phyloP scores from a whole-genome alignment of 2,888 invertebrate genomes.

The Nymphalis urticae region DNA sequence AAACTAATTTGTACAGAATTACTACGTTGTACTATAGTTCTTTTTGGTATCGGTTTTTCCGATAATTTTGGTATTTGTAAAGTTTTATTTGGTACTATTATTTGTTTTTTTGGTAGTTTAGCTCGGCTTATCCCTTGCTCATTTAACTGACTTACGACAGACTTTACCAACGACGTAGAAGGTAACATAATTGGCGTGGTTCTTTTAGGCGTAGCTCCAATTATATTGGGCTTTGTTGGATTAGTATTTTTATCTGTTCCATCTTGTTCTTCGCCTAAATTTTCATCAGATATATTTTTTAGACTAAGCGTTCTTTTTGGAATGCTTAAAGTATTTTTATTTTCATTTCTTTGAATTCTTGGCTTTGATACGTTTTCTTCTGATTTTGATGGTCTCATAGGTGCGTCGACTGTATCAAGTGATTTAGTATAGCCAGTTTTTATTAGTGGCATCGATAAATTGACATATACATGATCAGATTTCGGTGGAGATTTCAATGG shows the following conservation, averaged over 20 bases:
- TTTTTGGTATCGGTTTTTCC: constrained; percentile 77
- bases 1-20: constrained; percentile 71
- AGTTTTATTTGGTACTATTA: constrained; percentile 72
- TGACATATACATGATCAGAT: constrained; percentile 81
- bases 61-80: constrained; percentile 77
- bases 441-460: constrained; percentile 79
- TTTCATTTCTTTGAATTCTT: constrained; percentile 36
- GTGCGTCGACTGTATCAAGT: constrained; percentile 63
- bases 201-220: constrained; percentile 73
- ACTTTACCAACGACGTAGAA: constrained; percentile 73
- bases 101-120: constrained; percentile 69
- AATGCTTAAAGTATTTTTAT: constrained; percentile 35
- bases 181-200: constrained; percentile 60
- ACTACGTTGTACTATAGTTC: constrained; percentile 67
- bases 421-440: constrained; percentile 56
- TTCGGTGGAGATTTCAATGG: constrained; percentile 66
- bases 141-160: constrained; percentile 69
- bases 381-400: constrained; percentile 64
- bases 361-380: constrained; percentile 61
- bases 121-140: constrained; percentile 68
- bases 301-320: constrained; percentile 44
- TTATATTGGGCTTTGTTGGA: constrained; percentile 69
- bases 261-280: constrained; percentile 44
- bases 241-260: constrained; percentile 43
- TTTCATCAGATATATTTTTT: constrained; percentile 41